Base-by-base conservation (phyloP, 53 echinoderm and acorn worm species). In the Stichopus horrens region DNA sequence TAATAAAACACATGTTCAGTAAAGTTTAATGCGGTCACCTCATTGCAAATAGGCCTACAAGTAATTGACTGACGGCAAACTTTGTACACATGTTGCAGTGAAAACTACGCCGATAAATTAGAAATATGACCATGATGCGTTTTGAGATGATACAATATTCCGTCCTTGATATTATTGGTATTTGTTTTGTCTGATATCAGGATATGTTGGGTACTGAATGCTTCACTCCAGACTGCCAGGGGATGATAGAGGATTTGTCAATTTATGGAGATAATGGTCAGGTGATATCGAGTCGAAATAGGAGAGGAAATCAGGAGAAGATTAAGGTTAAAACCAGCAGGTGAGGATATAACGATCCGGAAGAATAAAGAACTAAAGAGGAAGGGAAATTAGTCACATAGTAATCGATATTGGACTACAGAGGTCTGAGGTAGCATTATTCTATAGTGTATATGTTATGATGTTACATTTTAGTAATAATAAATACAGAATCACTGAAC, bases 181-280 rank as follows among this genome's bases (percentile, higher is more conserved):
- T 55, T n/a, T 14, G 53, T 78, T 74, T 60, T 56, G 66, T 65
- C 37, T 57, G 60, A 55, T 20, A 89, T 19, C 86, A 96, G 96
- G 96, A 96, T 86, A 88, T 93, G 57, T 67, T 96, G 83, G 75
- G 73, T 23, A 89, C 88, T 9, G 7, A 7, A 0, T 97, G 97
- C 74, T 77, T 87, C 57, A 97, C 97, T 1, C 97, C 97, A 14
- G 97, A 97, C 85, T 97, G 97, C 57, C 54, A 75, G 55, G 97
- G 95, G 7, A 75, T 80, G 3, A 57, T 95, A 57, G 73, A 76
- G 21, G 60, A 74, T 5, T 83, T 97, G 18, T 83, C 74, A 11
- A 88, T 91, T 21, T 94, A 76, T 57, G 95, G 95, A 14, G 87
- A 88, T 8, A 94, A 97, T 89, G 97, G 97, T 7, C 68, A 92